phyloP scores from a whole-genome alignment of 2,797 vertebrate genomes.

The Acanthopagrus latus region DNA sequence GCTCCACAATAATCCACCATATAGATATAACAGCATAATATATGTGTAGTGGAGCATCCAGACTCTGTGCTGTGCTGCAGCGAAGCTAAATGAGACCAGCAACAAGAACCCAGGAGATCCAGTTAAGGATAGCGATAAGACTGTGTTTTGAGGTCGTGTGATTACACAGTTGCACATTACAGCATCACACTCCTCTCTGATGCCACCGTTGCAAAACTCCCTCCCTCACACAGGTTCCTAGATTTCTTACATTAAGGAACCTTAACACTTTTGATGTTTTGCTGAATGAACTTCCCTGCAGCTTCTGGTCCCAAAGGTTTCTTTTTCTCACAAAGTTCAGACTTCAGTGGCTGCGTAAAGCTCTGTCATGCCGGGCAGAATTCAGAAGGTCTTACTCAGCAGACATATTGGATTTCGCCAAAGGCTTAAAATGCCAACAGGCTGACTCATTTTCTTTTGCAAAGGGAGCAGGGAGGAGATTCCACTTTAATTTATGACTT shows the following conservation, averaged over 20 bases:
- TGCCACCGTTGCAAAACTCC: background rate
- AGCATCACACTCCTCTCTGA: background rate
- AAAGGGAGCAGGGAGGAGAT: constrained; percentile 35
- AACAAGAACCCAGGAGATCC: background rate
- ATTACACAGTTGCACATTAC: background rate
- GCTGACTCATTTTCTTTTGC: constrained; percentile 34
- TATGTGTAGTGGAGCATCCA: background rate
- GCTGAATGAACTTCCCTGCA: constrained; percentile 5
- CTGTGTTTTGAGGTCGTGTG: too few relatives aligned
- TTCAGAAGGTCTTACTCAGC: constrained; percentile 65
- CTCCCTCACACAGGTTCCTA: background rate
- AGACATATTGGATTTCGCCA: constrained; percentile 64
- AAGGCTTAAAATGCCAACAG: constrained; percentile 63
- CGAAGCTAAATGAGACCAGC: background rate
- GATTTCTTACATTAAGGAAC: background rate
- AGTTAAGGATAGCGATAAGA: background rate
- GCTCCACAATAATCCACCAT: background rate
- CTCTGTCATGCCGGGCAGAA: constrained; percentile 43
- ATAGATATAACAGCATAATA: background rate
- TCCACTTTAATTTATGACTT: constrained; percentile 60
- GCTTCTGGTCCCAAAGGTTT: background rate
- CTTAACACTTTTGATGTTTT: background rate
- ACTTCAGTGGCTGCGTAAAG: constrained; percentile 39
- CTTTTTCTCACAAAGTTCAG: constrained; percentile 34
- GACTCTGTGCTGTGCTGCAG: background rate